These are phyloP conservation scores for Rhodinocichla rosea DNA, from an alignment of 2,113 vertebrate genomes.

Conservation along the genomic window DNA sequence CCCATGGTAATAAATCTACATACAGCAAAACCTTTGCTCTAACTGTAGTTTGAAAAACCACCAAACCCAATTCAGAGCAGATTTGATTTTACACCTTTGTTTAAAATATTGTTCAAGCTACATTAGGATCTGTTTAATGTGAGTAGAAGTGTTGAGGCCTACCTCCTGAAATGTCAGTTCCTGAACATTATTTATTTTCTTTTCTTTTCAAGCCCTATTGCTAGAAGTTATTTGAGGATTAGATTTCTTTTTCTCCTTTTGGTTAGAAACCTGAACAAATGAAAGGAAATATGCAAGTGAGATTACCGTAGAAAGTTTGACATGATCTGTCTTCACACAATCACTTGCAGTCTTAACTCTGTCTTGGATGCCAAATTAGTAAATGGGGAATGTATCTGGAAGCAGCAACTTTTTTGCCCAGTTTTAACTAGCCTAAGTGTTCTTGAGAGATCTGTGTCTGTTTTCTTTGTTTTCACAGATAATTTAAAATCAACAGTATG, in stretches of 20 bases:
- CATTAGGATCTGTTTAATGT: background rate
- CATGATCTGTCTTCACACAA: background rate
- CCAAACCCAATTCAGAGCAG: background rate
- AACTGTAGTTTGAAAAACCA: background rate
- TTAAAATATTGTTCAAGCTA: background rate
- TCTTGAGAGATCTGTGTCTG: background rate
- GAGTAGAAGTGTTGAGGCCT: background rate
- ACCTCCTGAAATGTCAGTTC: background rate
- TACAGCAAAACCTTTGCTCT: background rate
- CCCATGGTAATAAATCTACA: background rate
- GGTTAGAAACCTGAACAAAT: background rate
- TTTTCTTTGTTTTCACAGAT: background rate
- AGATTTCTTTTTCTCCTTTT: background rate
- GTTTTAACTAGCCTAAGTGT: background rate
- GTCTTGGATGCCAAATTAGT: background rate
- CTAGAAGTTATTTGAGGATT: background rate
- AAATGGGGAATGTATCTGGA: background rate
- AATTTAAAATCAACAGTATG: background rate
- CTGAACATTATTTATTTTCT: background rate
- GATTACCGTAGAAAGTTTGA: background rate
- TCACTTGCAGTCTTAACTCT: background rate
- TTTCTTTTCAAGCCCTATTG: conserved; percentile 1
- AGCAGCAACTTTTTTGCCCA: background rate
- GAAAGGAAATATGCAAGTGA: background rate
- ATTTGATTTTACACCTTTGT: conserved; percentile 10